Evolutionary conservation across 2,797 vertebrate species (phyloP), one percentile per base, ranked within the genome.

Genomic region (Clamator glandarius): DNA sequence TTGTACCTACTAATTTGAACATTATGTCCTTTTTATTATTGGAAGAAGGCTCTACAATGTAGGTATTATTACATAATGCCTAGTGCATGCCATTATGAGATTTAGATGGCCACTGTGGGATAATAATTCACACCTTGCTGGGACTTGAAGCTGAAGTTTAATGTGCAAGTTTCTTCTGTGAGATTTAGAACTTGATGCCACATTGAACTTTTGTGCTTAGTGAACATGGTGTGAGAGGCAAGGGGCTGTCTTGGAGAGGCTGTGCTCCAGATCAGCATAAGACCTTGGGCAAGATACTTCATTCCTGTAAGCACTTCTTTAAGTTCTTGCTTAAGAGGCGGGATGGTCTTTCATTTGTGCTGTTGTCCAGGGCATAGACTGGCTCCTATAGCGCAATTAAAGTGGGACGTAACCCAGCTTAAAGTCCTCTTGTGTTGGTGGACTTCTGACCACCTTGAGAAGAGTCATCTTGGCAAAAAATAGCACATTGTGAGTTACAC

Each of bases 1-100:
- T 94, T 92, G 61, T 87, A 69, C 74, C 61, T 78, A 83, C 94
- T 96, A 89, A 91, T 90, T 85, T 93, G 95, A 74, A 93, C 76
- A 73, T 96, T 90, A 95, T 92, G 72, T 74, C 62, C 81, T 75
- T 92, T 94, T 93, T 95, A 95, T 91, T 96, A 88, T 70, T 85
- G 77, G 94, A 84, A 93, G 63, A 90, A 91, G 72, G 84, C 52
- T 87, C 75, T 84, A 54, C 63, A 69, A 8, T 42, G 79, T 85
- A 58, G 76, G 31, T 85, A 87, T 95, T 96, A 96, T 93, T 85
- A 66, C 35, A 42, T 79, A 89, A 78, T 89, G 88, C 74, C 48
- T 78, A 63, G 68, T 19, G 24, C 52, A 73, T 69, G 81, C 93
- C 61, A 25, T 97, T 95, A 95, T 35, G 67, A 92, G 64, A 69